These are phyloP conservation scores for Coracopsis vasa DNA, from an alignment of 2,113 vertebrate species.

Conservation along the genomic window DNA sequence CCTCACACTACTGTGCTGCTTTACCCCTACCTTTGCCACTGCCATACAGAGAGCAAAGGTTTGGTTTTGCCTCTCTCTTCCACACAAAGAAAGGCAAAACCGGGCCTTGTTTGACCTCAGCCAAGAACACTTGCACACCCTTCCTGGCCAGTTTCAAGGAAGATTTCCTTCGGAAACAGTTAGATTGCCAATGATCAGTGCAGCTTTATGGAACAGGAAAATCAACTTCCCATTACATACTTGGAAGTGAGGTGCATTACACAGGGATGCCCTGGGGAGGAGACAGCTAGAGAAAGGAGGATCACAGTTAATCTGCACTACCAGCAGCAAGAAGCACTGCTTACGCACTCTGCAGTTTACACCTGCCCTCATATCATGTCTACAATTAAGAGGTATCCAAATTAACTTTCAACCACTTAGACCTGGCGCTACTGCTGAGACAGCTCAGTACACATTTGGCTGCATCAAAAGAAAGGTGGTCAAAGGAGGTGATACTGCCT, in stretches of 20 bases:
- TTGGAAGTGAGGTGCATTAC: not conserved
- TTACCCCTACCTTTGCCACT: not conserved
- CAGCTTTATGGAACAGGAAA: not conserved
- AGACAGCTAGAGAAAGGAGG: not conserved
- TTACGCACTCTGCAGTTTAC: accelerated
- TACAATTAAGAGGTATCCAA: accelerated
- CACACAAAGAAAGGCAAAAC: not conserved
- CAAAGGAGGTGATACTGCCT: not conserved
- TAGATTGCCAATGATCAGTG: not conserved
- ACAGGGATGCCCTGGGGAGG: not conserved
- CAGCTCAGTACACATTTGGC: not conserved
- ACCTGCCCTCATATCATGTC: accelerated
- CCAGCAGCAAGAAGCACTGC: not conserved
- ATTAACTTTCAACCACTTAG: not conserved
- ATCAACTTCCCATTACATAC: not conserved
- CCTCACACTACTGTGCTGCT: not conserved
- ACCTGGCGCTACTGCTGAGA: accelerated
- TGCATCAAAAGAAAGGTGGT: not conserved
- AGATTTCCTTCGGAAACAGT: not conserved
- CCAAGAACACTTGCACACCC: not conserved
- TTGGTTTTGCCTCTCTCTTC: not conserved
- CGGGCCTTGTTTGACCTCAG: not conserved
- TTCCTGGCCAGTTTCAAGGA: not conserved
- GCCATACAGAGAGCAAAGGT: not conserved
- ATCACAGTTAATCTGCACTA: not conserved